Evolutionary conservation across 2,888 invertebrate genomes (phyloP).

Genomic region (Selenia dentaria): DNA sequence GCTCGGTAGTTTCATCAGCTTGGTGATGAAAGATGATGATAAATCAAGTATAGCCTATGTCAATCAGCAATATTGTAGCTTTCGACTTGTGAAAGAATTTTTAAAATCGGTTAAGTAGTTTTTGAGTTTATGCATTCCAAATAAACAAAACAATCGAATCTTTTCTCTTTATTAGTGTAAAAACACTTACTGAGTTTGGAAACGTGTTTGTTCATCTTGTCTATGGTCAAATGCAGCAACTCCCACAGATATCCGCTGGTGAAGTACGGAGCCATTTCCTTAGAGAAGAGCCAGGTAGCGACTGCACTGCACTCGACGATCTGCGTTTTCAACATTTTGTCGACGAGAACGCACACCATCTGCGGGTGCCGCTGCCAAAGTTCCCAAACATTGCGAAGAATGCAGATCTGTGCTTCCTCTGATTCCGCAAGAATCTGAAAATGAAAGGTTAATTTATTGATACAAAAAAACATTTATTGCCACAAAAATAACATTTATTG

Average conservation of each 20-base stretch:
- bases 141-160: too few relatives aligned
- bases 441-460: too few relatives aligned
- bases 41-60: too few relatives aligned
- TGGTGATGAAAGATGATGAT: too few relatives aligned
- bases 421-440: conserved; percentile 93
- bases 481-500: too few relatives aligned
- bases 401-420: conserved; percentile 97
- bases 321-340: conserved; percentile 98
- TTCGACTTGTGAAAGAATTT: too few relatives aligned
- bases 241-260: conserved; percentile 98
- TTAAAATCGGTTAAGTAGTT: too few relatives aligned
- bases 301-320: conserved; percentile 98
- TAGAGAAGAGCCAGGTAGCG: conserved; percentile 98
- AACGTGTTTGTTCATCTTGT: conserved; percentile 98
- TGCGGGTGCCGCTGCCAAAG: conserved; percentile 98
- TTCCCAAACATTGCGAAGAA: conserved; percentile 96
- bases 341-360: conserved; percentile 98
- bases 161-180: too few relatives aligned
- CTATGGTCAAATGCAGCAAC: conserved; percentile 96
- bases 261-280: conserved; percentile 94
- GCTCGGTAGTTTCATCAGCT: too few relatives aligned
- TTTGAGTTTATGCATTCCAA: too few relatives aligned
- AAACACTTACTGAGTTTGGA: conserved; percentile 89
- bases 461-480: too few relatives aligned
- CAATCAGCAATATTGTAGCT: too few relatives aligned